Conservation (phyloP, 2,113 vertebrate species). For the Cichladusa arquata region DNA sequence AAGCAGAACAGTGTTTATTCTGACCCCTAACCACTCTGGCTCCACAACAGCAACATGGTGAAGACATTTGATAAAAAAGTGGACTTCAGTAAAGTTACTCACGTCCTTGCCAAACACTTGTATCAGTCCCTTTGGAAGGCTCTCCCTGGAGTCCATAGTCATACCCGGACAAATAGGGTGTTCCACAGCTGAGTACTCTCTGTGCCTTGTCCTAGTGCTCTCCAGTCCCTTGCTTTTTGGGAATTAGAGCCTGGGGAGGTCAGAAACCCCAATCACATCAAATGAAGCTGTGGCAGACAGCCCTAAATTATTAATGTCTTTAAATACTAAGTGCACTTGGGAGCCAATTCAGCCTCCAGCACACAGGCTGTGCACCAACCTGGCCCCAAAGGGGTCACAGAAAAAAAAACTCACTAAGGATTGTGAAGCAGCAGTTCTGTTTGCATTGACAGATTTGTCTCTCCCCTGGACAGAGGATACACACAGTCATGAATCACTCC, state of each 20-base stretch:
- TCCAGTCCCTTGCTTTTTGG: neutral
- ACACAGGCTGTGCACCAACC: neutral
- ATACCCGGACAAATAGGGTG: fast-evolving
- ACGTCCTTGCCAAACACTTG: neutral
- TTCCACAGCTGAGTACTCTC: neutral
- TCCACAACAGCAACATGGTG: neutral
- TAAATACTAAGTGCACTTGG: constrained; percentile 10
- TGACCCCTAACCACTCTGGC: neutral
- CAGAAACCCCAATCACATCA: neutral
- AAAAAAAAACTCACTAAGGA: neutral
- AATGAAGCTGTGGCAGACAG: neutral
- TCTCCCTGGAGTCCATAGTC: neutral
- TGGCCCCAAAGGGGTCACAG: neutral
- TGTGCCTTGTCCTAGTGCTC: neutral
- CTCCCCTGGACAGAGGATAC: neutral
- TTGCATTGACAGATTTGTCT: neutral
- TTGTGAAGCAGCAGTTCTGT: neutral
- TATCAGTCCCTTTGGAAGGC: neutral
- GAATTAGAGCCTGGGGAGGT: neutral
- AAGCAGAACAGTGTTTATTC: neutral
- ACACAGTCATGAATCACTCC: neutral
- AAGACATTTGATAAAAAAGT: neutral
- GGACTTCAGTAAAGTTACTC: neutral
- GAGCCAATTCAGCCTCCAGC: constrained; percentile 14
- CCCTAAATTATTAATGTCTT: constrained; percentile 35